phyloP scores from a whole-genome alignment of 2,888 invertebrate species.

The Lycia hirtaria region DNA sequence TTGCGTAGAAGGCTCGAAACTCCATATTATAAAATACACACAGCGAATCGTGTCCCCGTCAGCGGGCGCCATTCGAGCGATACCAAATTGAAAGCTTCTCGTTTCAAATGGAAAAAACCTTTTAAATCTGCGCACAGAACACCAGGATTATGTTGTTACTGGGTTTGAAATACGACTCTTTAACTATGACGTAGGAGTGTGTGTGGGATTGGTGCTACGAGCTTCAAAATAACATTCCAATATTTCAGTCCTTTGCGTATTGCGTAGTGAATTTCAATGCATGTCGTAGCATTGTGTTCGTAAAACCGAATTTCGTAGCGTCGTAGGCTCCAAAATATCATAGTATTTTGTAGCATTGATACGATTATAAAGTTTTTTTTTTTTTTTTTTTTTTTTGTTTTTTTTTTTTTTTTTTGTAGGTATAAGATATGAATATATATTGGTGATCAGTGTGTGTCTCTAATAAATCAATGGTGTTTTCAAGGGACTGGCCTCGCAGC shows the following conservation, averaged over 20 bases:
- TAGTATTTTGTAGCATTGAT: too few species aligned
- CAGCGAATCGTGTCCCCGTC: constrained; percentile 20
- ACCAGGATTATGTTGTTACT: constrained; percentile 14
- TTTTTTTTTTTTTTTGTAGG: too few species aligned
- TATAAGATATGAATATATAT: too few species aligned
- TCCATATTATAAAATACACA: constrained; percentile 19
- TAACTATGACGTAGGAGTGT: constrained; percentile 1
- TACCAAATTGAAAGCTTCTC: constrained; percentile 24
- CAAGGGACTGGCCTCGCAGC: too few species aligned
- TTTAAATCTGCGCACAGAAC: constrained; percentile 18
- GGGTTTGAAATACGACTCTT: constrained; percentile 8
- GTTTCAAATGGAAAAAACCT: constrained; percentile 24
- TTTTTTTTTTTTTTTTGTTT: too few species aligned
- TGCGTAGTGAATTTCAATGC: neutral
- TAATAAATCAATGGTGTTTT: too few species aligned
- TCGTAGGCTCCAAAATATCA: neutral
- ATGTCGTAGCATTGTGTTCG: neutral
- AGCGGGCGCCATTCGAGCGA: constrained; percentile 22
- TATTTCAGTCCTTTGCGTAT: too few species aligned
- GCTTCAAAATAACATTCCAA: too few species aligned
- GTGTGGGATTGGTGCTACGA: neutral
- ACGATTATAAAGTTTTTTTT: too few species aligned
- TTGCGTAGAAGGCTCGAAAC: neutral
- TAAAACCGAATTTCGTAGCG: neutral
- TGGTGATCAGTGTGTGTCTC: too few species aligned